phyloP scores from a whole-genome alignment of 2,888 invertebrate genomes.

The Operophtera brumata region DNA sequence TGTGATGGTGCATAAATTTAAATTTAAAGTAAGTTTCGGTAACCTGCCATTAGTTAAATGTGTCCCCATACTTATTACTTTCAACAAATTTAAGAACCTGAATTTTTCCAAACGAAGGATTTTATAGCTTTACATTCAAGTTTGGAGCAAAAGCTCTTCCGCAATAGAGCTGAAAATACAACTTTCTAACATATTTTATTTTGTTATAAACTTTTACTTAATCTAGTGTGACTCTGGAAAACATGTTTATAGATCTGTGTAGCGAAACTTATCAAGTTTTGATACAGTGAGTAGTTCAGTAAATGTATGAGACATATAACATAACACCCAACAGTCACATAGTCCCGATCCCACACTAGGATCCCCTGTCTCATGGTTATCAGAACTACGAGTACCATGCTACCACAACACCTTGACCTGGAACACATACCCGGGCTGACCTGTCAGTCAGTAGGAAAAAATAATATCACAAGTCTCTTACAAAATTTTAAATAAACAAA shows the following conservation, averaged over 20 bases:
- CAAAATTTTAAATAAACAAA: too few relatives aligned
- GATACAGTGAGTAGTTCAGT: background rate
- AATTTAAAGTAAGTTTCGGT: background rate
- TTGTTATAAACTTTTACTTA: background rate
- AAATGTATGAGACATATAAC: too few relatives aligned
- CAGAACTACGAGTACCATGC: too few relatives aligned
- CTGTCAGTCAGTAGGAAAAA: too few relatives aligned
- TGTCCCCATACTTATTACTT: background rate
- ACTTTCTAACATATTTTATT: background rate
- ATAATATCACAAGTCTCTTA: too few relatives aligned
- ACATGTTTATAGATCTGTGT: conserved; percentile 14
- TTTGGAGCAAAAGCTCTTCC: background rate
- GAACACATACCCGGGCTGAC: too few relatives aligned
- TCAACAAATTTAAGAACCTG: background rate
- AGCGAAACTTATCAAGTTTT: conserved; percentile 1
- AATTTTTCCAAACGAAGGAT: background rate
- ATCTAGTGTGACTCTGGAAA: conserved; percentile 4
- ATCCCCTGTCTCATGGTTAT: too few relatives aligned
- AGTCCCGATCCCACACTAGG: too few relatives aligned
- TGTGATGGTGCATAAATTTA: conserved; percentile 13
- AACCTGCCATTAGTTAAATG: background rate
- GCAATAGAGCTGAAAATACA: background rate
- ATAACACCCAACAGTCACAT: too few relatives aligned
- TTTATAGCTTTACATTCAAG: background rate
- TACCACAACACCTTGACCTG: too few relatives aligned